Percentiles rank a stretch among this genome's conserved stretches.
phyloP scores from a whole-genome alignment of 1,140 invertebrate species.

The Microvelia longipes region DNA sequence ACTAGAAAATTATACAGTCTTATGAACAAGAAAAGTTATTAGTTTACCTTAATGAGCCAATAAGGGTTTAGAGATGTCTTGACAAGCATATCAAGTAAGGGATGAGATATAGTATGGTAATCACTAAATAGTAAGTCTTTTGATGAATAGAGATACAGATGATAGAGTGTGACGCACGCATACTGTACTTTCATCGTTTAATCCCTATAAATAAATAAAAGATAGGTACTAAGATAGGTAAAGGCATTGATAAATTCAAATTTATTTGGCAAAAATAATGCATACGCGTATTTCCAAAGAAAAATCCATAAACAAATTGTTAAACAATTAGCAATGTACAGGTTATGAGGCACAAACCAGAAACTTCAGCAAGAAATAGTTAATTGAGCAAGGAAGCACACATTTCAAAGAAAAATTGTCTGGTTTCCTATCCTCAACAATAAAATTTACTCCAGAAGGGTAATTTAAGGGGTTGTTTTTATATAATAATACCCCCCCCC shows the following conservation, averaged over 20 bases:
- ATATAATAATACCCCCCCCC: no score
- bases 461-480: no score
- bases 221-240: neutral
- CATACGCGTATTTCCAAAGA: neutral
- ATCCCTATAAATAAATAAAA: slow-evolving; percentile 38
- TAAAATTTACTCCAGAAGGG: no score
- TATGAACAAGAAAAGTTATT: no score
- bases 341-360: no score
- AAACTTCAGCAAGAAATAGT: no score
- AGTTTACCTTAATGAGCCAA: slow-evolving; percentile 73
- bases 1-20: no score
- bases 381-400: no score
- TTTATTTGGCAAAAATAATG: neutral
- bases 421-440: no score
- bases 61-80: slow-evolving; percentile 57
- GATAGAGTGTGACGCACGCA: slow-evolving; percentile 47
- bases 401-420: no score
- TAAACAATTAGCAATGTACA: no score
- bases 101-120: slow-evolving; percentile 33
- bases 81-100: slow-evolving; percentile 43
- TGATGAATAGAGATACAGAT: slow-evolving; percentile 40
- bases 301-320: neutral
- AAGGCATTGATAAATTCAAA: neutral
- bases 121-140: slow-evolving; percentile 41
- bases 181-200: slow-evolving; percentile 50